These are phyloP conservation scores for Parnassius glacialis DNA, from an alignment of 2,888 invertebrate genomes.

Conservation along the genomic window DNA sequence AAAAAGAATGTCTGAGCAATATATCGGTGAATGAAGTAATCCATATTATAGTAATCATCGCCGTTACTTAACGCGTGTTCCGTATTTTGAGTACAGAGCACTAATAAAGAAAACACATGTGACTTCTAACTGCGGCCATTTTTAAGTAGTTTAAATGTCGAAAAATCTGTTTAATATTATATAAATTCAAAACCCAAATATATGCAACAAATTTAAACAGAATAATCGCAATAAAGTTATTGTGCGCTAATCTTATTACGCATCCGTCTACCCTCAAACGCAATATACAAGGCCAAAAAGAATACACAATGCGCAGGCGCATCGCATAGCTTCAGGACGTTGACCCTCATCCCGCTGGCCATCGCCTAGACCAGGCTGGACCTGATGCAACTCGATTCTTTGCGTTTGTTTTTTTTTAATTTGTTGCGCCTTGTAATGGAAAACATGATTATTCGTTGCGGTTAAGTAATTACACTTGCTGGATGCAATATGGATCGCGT, in stretches of 20 bases:
- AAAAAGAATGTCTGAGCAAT: no score
- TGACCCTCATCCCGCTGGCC: constrained; percentile 26
- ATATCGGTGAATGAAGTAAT: no score
- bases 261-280: neutral
- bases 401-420: neutral
- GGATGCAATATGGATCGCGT: neutral
- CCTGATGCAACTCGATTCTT: constrained; percentile 20
- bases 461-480: neutral
- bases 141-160: no score
- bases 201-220: no score
- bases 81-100: no score
- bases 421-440: constrained; percentile 6
- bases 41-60: no score
- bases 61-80: no score
- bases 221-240: no score
- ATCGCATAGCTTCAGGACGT: constrained; percentile 29
- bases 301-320: constrained; percentile 30
- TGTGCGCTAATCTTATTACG: neutral
- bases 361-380: constrained; percentile 29
- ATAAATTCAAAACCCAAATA: no score
- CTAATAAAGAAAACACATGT: no score
- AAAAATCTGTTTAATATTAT: no score
- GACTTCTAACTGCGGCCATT: no score
- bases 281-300: constrained; percentile 25
- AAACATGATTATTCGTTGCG: neutral